Evolutionary conservation across 2,113 vertebrate species (phyloP).

Genomic region (Xiphophorus hellerii): DNA sequence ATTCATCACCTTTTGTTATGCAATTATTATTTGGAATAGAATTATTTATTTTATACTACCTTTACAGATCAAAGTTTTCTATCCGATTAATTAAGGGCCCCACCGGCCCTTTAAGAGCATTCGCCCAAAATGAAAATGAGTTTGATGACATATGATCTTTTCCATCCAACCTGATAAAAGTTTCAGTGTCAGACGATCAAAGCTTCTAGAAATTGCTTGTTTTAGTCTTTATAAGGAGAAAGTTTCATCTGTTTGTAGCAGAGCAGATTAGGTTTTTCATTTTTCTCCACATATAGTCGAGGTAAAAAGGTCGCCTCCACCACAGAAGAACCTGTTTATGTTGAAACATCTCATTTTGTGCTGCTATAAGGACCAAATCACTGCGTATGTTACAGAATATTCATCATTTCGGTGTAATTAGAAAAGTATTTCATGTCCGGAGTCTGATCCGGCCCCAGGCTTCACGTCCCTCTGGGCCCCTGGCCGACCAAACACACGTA

Average conservation of each 20-base stretch:
- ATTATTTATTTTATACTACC: too few species aligned
- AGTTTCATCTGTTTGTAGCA: background rate
- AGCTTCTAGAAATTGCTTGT: background rate
- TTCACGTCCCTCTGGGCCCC: slow-evolving; percentile 30
- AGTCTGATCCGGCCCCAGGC: slow-evolving; percentile 45
- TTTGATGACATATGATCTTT: too few species aligned
- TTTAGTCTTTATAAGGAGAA: background rate
- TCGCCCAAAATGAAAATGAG: too few species aligned
- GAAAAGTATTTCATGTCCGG: slow-evolving; percentile 22
- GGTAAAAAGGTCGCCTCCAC: too few species aligned
- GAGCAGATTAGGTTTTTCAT: background rate
- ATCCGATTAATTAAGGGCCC: too few species aligned
- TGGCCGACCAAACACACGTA: slow-evolving; percentile 72
- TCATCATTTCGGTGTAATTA: background rate
- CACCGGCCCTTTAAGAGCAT: too few species aligned
- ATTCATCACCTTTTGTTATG: too few species aligned
- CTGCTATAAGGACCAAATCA: background rate
- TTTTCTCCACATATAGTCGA: background rate
- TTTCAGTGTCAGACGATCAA: too few species aligned
- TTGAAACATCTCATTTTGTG: background rate
- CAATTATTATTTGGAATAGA: too few species aligned
- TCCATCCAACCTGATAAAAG: too few species aligned
- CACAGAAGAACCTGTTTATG: too few species aligned
- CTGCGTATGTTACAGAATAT: slow-evolving; percentile 33
- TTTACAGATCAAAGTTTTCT: too few species aligned